Evolutionary conservation across 2,888 invertebrate species (phyloP).

Genomic region (Metallyticus violacea): DNA sequence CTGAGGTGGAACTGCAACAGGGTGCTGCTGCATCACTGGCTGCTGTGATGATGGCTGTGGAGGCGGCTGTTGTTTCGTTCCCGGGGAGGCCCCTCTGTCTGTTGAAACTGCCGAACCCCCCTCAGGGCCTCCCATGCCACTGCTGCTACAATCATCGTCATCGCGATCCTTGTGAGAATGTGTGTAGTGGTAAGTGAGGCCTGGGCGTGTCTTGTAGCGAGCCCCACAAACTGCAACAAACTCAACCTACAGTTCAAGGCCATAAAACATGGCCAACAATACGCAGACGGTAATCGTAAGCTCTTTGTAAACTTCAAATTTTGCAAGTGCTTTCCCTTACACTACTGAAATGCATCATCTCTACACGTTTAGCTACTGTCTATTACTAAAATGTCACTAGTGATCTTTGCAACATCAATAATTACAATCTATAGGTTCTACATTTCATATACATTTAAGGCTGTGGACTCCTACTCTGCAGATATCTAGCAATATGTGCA

Average conservation of each 20-base stretch:
- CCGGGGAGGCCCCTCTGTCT: conserved; percentile 29
- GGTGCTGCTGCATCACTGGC: neutral
- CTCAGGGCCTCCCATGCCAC: conserved; percentile 22
- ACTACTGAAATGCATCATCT: neutral
- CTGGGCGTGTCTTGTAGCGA: conserved; percentile 94
- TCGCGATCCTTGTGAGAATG: conserved; percentile 70
- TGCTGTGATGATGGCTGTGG: neutral
- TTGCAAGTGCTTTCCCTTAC: neutral
- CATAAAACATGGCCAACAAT: neutral
- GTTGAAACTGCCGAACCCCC: neutral
- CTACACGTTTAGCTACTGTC: neutral
- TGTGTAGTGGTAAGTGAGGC: conserved; percentile 92
- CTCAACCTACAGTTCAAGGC: conserved; percentile 26
- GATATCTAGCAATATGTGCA: neutral
- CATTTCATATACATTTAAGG: neutral
- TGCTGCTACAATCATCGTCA: conserved; percentile 37
- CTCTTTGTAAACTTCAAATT: neutral
- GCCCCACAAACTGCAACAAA: conserved; percentile 84
- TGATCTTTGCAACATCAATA: neutral
- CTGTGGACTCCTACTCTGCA: too few relatives aligned
- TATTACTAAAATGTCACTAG: neutral
- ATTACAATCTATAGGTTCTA: too few relatives aligned
- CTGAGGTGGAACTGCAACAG: neutral
- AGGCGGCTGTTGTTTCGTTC: conserved; percentile 12
- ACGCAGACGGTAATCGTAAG: neutral